phyloP scores from a whole-genome alignment of 2,113 vertebrate genomes.

The Pelvicachromis taeniatus region DNA sequence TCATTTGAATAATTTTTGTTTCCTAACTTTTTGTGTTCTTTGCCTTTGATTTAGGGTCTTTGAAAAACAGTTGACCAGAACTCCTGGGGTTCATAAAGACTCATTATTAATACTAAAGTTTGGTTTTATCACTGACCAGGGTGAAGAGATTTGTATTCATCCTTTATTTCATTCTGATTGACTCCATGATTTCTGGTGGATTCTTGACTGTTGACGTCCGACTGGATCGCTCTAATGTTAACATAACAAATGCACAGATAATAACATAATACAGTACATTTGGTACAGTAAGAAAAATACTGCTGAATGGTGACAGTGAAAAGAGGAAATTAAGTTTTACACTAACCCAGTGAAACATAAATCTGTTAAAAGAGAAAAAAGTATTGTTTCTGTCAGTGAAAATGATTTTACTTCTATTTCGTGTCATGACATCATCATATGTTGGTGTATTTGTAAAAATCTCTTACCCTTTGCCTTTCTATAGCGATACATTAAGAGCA shows the following conservation, averaged over 20 bases:
- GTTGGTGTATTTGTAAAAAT: neutral
- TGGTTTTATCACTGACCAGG: neutral
- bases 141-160: neutral
- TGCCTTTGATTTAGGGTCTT: rapidly evolving
- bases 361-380: neutral
- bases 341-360: neutral
- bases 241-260: neutral
- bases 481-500: neutral
- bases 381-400: neutral
- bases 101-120: rapidly evolving
- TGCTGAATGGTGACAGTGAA: rapidly evolving
- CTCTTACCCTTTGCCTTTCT: conserved; percentile 18
- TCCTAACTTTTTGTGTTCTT: neutral
- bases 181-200: rapidly evolving
- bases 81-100: neutral
- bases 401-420: neutral
- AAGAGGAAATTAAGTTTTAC: neutral
- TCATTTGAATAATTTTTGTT: neutral
- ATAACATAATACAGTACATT: neutral
- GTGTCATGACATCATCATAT: neutral
- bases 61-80: neutral
- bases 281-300: rapidly evolving
- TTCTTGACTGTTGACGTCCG: neutral
- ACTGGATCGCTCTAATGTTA: neutral
- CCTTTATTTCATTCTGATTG: rapidly evolving